Base-by-base conservation (phyloP, 2,113 vertebrate species). In the Microtus richardsoni region DNA sequence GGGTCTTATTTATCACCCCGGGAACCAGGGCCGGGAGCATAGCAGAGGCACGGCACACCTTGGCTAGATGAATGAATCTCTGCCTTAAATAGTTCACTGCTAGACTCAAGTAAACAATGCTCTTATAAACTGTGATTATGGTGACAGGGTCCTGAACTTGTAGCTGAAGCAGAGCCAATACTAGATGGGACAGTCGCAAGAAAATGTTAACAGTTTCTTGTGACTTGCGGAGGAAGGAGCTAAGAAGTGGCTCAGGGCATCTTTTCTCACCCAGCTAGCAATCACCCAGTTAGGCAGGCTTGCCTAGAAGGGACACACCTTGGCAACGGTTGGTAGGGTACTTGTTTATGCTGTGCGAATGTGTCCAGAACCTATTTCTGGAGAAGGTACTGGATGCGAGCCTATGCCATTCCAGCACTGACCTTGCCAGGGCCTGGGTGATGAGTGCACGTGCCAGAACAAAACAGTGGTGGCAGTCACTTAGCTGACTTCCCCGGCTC, bases 301-400 rank as follows among this genome's bases (percentile, higher is more conserved):
- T 28, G 91, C 86, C 62, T 86, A 70, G 54, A 78, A 96, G 62
- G 77, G 30, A 71, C 33, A 44, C 22, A 52, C 74, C 49, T 91
- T 26, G 5, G 77, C 91, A 96, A 91, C 24, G 30, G 58, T 82
- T 88, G 58, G 36, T 44, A 36, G 91, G 30, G 33, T 30, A 26
- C 80, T 73, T 96, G 95, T 95, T 96, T 94, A 54, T 91, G 74
- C 58, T 91, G 58, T 87, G 44, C 41, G 85, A 89, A 71, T 9
- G 52, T 60, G 52, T 64, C 71, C 28, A 26, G 54, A 78, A 70
- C 83, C 94, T 97, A 97, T 96, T 96, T 97, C 96, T 97, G 91
- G 91, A 96, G 84, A 64, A 94, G 89, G 64, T 91, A 91, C 78
- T 95, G 92, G 78, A 91, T 2, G 0, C 19, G 79, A 91, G 78